These are phyloP conservation scores for Spheniscus humboldti DNA, from an alignment of 2,797 vertebrate genomes.

Conservation along the genomic window DNA sequence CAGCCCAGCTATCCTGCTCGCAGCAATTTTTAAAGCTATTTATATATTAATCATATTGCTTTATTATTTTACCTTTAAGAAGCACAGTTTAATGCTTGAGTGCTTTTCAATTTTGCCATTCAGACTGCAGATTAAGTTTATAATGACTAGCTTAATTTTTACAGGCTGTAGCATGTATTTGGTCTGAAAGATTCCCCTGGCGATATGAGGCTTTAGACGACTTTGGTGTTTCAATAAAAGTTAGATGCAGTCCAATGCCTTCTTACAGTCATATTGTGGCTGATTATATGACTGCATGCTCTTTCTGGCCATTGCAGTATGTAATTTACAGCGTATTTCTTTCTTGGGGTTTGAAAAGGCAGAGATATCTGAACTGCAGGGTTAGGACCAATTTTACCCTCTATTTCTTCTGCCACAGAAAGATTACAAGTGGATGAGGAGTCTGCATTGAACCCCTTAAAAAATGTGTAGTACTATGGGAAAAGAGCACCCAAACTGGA, in stretches of 20 bases:
- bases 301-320: background rate
- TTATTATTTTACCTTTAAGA: constrained; percentile 59
- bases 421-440: background rate
- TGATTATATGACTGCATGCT: background rate
- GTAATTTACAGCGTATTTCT: background rate
- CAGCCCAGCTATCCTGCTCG: background rate
- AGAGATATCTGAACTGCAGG: background rate
- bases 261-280: background rate
- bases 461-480: background rate
- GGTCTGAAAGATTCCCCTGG: background rate
- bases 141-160: constrained; percentile 52
- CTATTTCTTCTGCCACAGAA: background rate
- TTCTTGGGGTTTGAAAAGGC: background rate
- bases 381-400: background rate
- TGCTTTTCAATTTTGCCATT: constrained; percentile 61
- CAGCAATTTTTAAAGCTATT: constrained; percentile 27
- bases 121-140: constrained; percentile 31
- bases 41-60: constrained; percentile 8
- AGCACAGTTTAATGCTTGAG: constrained; percentile 39
- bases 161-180: constrained; percentile 3
- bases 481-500: background rate
- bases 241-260: constrained; percentile 12
- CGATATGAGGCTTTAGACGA: background rate
- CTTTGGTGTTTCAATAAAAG: constrained; percentile 27
- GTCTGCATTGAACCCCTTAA: background rate